phyloP scores from a whole-genome alignment of 2,113 vertebrate species.

The Coracopsis vasa region DNA sequence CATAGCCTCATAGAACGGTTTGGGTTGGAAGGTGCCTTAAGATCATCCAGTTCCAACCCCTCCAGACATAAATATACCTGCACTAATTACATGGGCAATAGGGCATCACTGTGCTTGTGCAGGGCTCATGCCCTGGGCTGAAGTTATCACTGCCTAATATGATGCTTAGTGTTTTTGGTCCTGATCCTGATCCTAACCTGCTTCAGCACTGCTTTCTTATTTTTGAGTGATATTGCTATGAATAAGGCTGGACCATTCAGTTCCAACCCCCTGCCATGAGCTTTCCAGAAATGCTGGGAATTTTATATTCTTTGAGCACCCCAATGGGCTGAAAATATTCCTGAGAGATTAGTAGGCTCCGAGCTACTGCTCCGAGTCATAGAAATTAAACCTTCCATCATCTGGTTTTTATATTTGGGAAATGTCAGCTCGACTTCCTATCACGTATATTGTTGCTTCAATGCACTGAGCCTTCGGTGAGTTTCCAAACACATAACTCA shows the following conservation, averaged over 20 bases:
- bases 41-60: background rate
- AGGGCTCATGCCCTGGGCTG: background rate
- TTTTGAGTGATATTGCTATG: background rate
- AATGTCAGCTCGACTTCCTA: constrained; percentile 72
- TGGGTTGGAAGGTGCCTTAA: background rate
- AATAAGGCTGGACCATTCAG: background rate
- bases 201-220: background rate
- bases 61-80: background rate
- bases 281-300: background rate
- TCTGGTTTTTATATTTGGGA: constrained; percentile 77
- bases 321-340: constrained; percentile 32
- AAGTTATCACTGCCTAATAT: background rate
- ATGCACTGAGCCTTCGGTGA: constrained; percentile 67
- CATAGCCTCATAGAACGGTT: background rate
- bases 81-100: background rate
- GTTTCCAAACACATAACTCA: constrained; percentile 73
- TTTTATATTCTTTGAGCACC: constrained; percentile 13
- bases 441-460: constrained; percentile 63
- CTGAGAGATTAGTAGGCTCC: constrained; percentile 35
- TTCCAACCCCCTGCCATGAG: background rate
- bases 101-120: background rate
- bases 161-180: background rate
- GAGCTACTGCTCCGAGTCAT: constrained; percentile 64
- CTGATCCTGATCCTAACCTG: background rate
- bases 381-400: constrained; percentile 73